Base-by-base conservation (phyloP, 2,113 vertebrate species). In the Petroica traversi region DNA sequence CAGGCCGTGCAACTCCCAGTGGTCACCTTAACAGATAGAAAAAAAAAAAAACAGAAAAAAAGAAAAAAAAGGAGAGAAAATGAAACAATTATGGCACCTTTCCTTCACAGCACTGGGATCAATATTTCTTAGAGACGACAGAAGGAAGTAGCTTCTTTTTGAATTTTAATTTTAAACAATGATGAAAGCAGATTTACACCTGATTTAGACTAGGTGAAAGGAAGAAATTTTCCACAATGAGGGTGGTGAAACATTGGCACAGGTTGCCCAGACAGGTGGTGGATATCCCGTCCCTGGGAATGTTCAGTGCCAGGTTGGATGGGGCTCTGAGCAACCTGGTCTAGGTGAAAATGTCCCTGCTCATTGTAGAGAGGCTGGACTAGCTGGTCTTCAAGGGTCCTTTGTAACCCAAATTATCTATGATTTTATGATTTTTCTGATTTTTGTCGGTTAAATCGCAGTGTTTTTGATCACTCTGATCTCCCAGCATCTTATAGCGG, bases 1-100 rank as follows among this genome's bases (percentile, higher is more conserved):
- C 94, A 94, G 95, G 97, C 97, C 95, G 79, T 57, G 92, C 88
- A 95, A 93, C 69, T 97, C 97, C 95, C 97, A 92, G 58, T 80
- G 94, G 96, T 95, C 96, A 97, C 93, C 96, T 97, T 80, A 96
- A 96, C 87, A 74, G 48, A 74, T 40, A 87, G 68, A 55, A 36
- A 48, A 80, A 68, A 41, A 62, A 45, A 38, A 28, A 62, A 86
- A 79, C 62, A 2, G 5, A 55, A 36, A 48, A 80, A 68, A 41
- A 62, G 41, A 38, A 28, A 62, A 86, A 79, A 62, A 2, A 4
- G 14, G 31, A 64, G 54, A 24, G 58, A 73, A 92, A 63, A 86
- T 25, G 23, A 69, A 92, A 67, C 36, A 75, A 85, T 94, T 72
- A 81, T 84, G 31, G 59, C 95, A 94, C 71, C 59, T 61, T 90